Evolutionary conservation across 1,140 invertebrate genomes (phyloP).

Genomic region (Aphidius ervi): DNA sequence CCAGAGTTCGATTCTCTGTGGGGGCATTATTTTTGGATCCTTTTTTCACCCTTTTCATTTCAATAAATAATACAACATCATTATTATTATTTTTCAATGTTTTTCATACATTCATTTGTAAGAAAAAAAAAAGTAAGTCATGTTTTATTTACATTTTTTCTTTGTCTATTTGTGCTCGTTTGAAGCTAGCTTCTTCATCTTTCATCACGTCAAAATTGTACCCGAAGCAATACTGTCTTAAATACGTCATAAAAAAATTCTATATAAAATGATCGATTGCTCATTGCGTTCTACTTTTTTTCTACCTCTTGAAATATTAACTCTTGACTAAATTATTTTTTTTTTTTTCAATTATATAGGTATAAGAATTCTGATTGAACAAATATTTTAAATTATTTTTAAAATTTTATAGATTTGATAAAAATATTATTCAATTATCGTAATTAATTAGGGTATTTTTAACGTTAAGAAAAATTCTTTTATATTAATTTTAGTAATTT

Average conservation of each 20-base stretch:
- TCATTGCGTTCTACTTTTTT: conserved; percentile 17
- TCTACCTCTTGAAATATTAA: background rate
- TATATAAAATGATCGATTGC: conserved; percentile 14
- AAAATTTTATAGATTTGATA: too few relatives aligned
- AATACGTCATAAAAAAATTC: too few relatives aligned
- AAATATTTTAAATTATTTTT: too few relatives aligned
- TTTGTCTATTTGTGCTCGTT: background rate
- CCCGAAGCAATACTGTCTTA: too few relatives aligned
- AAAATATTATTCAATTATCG: too few relatives aligned
- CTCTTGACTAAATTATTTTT: background rate
- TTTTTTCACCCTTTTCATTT: background rate
- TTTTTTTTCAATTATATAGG: too few relatives aligned
- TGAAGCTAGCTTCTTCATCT: background rate
- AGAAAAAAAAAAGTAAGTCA: too few relatives aligned
- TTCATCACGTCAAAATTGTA: background rate
- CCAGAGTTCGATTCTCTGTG: conserved; percentile 76
- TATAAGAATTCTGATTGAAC: too few relatives aligned
- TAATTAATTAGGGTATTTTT: background rate
- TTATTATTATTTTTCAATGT: too few relatives aligned
- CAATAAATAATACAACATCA: too few relatives aligned
- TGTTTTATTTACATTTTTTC: background rate
- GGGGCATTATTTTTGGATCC: conserved; percentile 52
- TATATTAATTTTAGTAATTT: conserved; percentile 14
- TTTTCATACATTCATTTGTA: too few relatives aligned
- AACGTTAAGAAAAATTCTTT: background rate